Percentiles rank a stretch among this genome's conserved stretches.
Evolutionary conservation across 1,140 invertebrate genomes (phyloP).

Genomic region (Bombyx mori): ASM3026992v2 NC_085121.1:11571501-11572000

Average conservation of each 20-base stretch:
- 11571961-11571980: slow-evolving; percentile 50
- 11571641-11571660: too few species aligned
- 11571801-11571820: slow-evolving; percentile 51
- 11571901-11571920: not conserved
- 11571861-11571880: slow-evolving; percentile 40
- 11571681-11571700: slow-evolving; percentile 59
- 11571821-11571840: slow-evolving; percentile 45
- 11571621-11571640: too few species aligned
- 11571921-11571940: not conserved
- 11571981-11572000: slow-evolving; percentile 54
- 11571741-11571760: slow-evolving; percentile 44
- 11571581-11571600: too few species aligned
- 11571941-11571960: slow-evolving; percentile 8
- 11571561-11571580: too few species aligned
- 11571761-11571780: slow-evolving; percentile 37
- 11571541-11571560: too few species aligned
- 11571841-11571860: slow-evolving; percentile 50
- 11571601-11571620: too few species aligned
- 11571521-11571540: too few species aligned
- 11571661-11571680: not conserved
- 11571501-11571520: too few species aligned
- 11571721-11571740: slow-evolving; percentile 42
- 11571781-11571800: slow-evolving; percentile 50
- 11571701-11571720: slow-evolving; percentile 57
- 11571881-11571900: slow-evolving; percentile 43